phyloP scores from a whole-genome alignment of 2,888 invertebrate genomes.

The Drosophila emarginata region DNA sequence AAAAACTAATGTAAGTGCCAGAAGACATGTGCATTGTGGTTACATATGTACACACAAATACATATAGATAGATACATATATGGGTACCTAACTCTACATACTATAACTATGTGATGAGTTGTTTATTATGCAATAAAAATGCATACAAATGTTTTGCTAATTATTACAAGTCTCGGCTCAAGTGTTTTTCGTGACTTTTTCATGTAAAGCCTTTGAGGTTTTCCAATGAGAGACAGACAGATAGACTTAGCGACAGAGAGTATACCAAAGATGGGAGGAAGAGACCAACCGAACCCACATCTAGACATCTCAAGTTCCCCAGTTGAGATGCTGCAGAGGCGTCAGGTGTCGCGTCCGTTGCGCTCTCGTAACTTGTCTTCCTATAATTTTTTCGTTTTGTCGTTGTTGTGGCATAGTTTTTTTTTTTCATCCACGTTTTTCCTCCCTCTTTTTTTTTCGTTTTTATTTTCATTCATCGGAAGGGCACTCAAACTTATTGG shows the following conservation, averaged over 20 bases:
- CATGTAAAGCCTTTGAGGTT: conserved; percentile 13
- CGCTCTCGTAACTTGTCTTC: conserved; percentile 14
- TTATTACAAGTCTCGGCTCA: conserved; percentile 44
- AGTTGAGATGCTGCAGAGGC: conserved; percentile 31
- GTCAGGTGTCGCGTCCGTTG: conserved; percentile 8
- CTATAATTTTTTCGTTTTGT: conserved; percentile 7
- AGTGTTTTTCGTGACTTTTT: conserved; percentile 28
- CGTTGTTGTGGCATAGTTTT: conserved; percentile 14
- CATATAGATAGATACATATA: no score
- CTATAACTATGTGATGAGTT: conserved; percentile 12
- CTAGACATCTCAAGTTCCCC: conserved; percentile 39
- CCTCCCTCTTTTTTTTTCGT: not conserved
- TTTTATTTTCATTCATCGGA: not conserved
- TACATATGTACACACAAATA: not conserved
- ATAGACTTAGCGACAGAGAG: conserved; percentile 16
- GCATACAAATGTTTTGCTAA: conserved; percentile 48
- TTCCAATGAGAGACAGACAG: conserved; percentile 12
- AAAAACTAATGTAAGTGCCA: not conserved
- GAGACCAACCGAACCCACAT: conserved; percentile 37
- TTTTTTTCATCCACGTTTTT: not conserved
- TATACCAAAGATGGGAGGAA: conserved; percentile 15
- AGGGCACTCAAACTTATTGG: conserved; percentile 8
- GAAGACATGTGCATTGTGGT: not conserved
- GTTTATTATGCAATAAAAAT: conserved; percentile 59
- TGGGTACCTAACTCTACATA: not conserved